Evolutionary conservation across 2,888 invertebrate species (phyloP).

Genomic region (Cerastoderma edule): DNA sequence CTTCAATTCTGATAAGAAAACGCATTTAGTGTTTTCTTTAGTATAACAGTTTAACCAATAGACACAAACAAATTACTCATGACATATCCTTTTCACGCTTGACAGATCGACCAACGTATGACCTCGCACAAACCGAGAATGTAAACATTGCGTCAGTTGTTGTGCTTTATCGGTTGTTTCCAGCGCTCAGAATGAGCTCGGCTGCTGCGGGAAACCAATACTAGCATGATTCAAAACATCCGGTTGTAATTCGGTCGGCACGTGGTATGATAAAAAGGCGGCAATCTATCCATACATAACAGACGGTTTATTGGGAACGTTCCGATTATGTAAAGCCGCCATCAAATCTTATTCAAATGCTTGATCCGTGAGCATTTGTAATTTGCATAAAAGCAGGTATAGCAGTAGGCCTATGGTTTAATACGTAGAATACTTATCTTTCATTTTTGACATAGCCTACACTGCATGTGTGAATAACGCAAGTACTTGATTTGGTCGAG

Average conservation of each 20-base stretch:
- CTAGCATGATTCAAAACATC: slow-evolving; percentile 16
- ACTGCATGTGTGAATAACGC: no score
- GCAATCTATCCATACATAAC: no score
- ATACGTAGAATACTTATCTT: no score
- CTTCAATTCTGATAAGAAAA: neutral
- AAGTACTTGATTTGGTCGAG: no score
- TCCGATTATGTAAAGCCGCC: no score
- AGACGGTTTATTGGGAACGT: no score
- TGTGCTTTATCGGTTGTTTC: slow-evolving; percentile 1
- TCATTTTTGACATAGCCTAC: no score
- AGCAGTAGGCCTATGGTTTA: no score
- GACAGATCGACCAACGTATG: slow-evolving; percentile 21
- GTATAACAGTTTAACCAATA: neutral
- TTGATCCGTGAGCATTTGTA: no score
- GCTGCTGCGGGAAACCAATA: neutral
- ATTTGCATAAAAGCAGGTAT: no score
- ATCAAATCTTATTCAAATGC: no score
- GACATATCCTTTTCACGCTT: slow-evolving; percentile 6
- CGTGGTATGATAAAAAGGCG: no score
- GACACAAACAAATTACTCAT: neutral
- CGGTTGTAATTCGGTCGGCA: slow-evolving; percentile 24
- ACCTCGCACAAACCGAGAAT: slow-evolving; percentile 6
- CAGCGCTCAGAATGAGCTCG: neutral
- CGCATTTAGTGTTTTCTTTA: neutral
- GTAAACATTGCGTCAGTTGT: slow-evolving; percentile 29